Conservation (phyloP, 2,797 vertebrate genomes). For the Phrynocephalus guinanensis region DNA sequence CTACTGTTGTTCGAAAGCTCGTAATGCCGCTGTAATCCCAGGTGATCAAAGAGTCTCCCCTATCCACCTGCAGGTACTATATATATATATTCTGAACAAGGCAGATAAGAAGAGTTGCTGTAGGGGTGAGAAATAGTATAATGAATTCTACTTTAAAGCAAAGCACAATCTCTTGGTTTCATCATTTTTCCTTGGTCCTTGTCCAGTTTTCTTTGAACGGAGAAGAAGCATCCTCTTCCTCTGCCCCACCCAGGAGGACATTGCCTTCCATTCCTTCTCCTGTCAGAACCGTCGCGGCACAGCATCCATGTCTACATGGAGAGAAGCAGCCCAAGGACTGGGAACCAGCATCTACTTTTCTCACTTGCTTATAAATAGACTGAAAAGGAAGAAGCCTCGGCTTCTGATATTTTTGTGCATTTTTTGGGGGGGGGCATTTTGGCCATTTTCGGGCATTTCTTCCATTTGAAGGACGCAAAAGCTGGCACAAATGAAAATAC, state of each 20-base stretch:
- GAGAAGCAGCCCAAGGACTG: too few relatives aligned
- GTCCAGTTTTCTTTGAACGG: conserved; percentile 44
- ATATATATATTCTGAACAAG: not conserved
- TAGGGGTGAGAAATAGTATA: not conserved
- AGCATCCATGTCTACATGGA: too few relatives aligned
- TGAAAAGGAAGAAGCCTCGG: not conserved
- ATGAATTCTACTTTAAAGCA: not conserved
- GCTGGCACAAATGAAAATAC: too few relatives aligned
- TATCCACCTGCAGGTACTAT: conserved; percentile 27
- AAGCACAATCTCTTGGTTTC: not conserved
- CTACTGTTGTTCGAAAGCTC: conserved; percentile 19
- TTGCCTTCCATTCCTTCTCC: too few relatives aligned
- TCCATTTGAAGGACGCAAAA: not conserved
- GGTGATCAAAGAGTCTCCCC: conserved; percentile 20
- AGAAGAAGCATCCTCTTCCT: not conserved
- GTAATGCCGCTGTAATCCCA: conserved; percentile 6
- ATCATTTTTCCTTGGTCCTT: conserved; percentile 10
- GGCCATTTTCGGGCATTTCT: accelerated
- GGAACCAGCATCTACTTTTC: too few relatives aligned
- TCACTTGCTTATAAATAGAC: not conserved
- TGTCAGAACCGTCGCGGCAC: not conserved
- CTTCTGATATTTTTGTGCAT: not conserved
- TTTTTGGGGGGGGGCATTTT: too few relatives aligned
- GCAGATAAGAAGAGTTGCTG: conserved; percentile 6
- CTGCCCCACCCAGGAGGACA: not conserved